A percentile compares a stretch with the other conserved stretches of the same genome.
These are phyloP conservation scores for Scaptomyza pallida DNA, from an alignment of 1,140 invertebrate species.

Conservation along the genomic window DNA sequence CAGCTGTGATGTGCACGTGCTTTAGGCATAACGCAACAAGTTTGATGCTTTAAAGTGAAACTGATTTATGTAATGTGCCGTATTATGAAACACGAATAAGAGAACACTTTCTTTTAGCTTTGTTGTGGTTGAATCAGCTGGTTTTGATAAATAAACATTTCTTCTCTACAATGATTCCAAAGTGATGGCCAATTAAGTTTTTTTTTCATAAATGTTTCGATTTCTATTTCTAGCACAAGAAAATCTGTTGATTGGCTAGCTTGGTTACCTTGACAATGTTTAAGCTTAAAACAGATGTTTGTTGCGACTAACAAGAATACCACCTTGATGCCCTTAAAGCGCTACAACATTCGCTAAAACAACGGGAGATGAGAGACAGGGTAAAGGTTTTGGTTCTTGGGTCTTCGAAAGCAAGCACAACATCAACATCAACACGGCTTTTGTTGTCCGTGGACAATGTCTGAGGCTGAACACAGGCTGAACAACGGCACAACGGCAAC, in stretches of 20 bases:
- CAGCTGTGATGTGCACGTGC: slow-evolving; percentile 6
- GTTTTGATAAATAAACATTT: no score
- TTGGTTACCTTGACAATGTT: slow-evolving; percentile 7
- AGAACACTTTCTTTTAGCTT: no score
- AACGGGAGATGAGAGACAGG: background rate
- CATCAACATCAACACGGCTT: slow-evolving; percentile 50
- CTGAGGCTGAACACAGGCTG: slow-evolving; percentile 38
- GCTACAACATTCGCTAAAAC: slow-evolving; percentile 10
- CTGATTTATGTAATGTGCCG: background rate
- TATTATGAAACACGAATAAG: no score
- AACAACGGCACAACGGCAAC: slow-evolving; percentile 10
- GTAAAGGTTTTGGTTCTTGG: slow-evolving; percentile 26
- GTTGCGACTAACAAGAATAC: slow-evolving; percentile 26
- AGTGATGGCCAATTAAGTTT: no score
- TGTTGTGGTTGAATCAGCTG: no score
- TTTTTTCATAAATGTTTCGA: no score
- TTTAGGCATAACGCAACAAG: slow-evolving; percentile 11
- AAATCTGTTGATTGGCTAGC: slow-evolving; percentile 1
- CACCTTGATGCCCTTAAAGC: slow-evolving; percentile 24
- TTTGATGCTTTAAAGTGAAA: background rate
- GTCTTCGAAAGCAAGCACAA: slow-evolving; percentile 31
- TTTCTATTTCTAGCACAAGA: background rate
- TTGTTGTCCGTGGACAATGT: slow-evolving; percentile 72
- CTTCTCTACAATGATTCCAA: no score
- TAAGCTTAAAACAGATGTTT: slow-evolving; percentile 38